Percentiles rank a stretch among this genome's conserved stretches.
Evolutionary conservation across 1,140 invertebrate genomes (phyloP).

Genomic region (Drosophila suzukii): DNA sequence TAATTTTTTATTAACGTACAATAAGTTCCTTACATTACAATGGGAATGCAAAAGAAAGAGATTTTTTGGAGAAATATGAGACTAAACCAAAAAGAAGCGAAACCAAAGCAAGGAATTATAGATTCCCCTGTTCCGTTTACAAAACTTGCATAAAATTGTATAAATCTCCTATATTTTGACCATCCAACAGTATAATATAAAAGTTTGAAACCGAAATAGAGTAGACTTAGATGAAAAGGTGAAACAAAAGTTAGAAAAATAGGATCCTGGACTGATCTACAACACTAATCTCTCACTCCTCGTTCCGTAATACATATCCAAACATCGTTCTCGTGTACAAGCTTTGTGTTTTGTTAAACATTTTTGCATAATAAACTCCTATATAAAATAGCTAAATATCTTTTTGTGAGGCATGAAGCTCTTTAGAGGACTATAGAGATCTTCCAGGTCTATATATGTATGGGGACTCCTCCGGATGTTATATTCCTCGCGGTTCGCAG

Average conservation of each 20-base stretch:
- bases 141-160: slow-evolving; percentile 31
- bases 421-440: slow-evolving; percentile 12
- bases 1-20: slow-evolving; percentile 16
- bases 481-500: background rate
- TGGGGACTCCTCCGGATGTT: slow-evolving; percentile 7
- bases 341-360: slow-evolving; percentile 33
- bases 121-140: background rate
- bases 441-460: slow-evolving; percentile 12
- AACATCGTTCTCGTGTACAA: slow-evolving; percentile 27
- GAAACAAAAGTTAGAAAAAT: background rate
- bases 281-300: slow-evolving; percentile 40
- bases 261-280: slow-evolving; percentile 14
- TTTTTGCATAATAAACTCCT: slow-evolving; percentile 61
- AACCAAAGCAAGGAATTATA: background rate
- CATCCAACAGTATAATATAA: background rate
- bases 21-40: slow-evolving; percentile 4
- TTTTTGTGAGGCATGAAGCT: slow-evolving; percentile 1
- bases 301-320: slow-evolving; percentile 32
- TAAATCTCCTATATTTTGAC: slow-evolving; percentile 8
- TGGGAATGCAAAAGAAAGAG: slow-evolving; percentile 1
- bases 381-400: slow-evolving; percentile 63
- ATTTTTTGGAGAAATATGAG: background rate
- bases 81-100: background rate
- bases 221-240: slow-evolving; percentile 1
- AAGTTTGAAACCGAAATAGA: slow-evolving; percentile 32